Evolutionary conservation across 2,113 vertebrate species (phyloP), one percentile per base, ranked within the genome.

Genomic region (Bos indicus): DNA sequence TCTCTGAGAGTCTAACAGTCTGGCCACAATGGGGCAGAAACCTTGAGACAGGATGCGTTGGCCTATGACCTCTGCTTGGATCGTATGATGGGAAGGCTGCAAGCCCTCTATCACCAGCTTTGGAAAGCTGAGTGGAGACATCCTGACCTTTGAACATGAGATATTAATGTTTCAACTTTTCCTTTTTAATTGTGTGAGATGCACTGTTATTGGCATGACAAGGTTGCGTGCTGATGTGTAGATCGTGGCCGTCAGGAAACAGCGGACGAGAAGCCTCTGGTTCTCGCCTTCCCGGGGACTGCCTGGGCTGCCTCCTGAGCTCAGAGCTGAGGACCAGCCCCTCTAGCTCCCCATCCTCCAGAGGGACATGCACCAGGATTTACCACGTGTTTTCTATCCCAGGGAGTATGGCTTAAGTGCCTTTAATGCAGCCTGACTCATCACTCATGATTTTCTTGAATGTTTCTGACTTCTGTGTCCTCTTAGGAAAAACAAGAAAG

Each of bases 111-210:
- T 95, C 67, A 43, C 36, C 54, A 92, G 74, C 51, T 92, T 51
- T 86, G 43, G 12, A n/a, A 95, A 92, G n/a, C 54, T 77, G 48
- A 89, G 9, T 40, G 23, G 43, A 14, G 86, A 83, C 54, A 71
- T 2, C 16, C 23, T 84, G 95, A 96, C 91, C 77, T 98, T 97
- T 94, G 82, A 80, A 82, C 86, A 48, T 85, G 57, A 90, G 97
- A 96, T 95, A 97, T 89, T 92, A 95, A 80, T 84, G 56, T 74
- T 96, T 84, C 95, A 91, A 54, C 51, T 97, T 94, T 95, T 97
- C 52, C 94, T 64, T 93, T 94, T 94, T 96, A 97, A 98, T 97
- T 97, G 93, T 74, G 95, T 97, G 78, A 93, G 89, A 97, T 86
- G 36, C 6, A 15, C 51, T 78, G 11, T 93, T 95, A 96, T 97